Base-by-base conservation (phyloP, 2,888 invertebrate genomes). In the Mythimna loreyi region DNA sequence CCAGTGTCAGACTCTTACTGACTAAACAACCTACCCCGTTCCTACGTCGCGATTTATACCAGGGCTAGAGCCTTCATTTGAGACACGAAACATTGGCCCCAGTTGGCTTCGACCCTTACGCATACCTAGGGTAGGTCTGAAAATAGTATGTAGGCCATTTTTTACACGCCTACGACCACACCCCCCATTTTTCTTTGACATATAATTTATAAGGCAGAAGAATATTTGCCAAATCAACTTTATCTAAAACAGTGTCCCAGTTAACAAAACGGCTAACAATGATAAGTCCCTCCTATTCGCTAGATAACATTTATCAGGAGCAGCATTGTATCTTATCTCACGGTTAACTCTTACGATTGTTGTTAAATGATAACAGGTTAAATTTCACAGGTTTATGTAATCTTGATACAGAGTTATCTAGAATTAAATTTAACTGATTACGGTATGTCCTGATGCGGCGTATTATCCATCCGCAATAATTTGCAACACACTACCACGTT, bases 291-390 rank as follows among this genome's bases (percentile, higher is more conserved):
- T 65, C 7, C 33, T 25, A 55, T 23, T 47, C 23, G 16, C 25
- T 33, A 58, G 75, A 75, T 75, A 75, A 50, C 11, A 50, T 36
- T 80, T 80, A 75, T 75, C 76, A 50, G 53, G 13, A 36, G 49
- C 49, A 47, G 25, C 58, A 8, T 21, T 19, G 9, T 62, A 75
- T 80, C 80, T 75, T 62, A 75, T 75, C 80, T 55, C 4, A 30
- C n/a, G 40, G 75, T 62, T 45, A 75, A 80, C 58, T 65, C 50
- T 67, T 50, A 58, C 43, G 40, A 67, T 60, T 65, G 55, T 61
- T 74, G 60, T 74, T 58, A 61, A 28, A 61, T 45, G 68, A 80
- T 75, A 79, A 30, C 21, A 47, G 16, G 25, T 53, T 57, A 28
- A 52, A 65, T 25, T 25, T 59, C 23, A 61, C 57, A 72, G n/a